Percentiles rank a stretch among this genome's conserved stretches.
These are phyloP conservation scores for Lottia gigantea DNA, from an alignment of 2,888 invertebrate genomes.

Conservation along the genomic window DNA sequence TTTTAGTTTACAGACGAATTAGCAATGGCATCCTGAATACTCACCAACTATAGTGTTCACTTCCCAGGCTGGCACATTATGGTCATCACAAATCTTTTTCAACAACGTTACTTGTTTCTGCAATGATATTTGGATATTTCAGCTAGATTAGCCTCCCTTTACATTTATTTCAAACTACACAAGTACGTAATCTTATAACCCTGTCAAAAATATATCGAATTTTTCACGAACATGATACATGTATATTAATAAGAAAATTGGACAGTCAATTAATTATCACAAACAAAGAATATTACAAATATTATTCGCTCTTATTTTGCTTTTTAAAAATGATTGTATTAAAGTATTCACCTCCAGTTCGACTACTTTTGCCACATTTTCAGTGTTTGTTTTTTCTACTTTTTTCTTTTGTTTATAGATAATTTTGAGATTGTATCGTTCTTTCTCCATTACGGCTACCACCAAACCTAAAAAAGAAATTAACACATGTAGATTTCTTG, in stretches of 20 bases:
- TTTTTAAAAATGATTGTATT: no score
- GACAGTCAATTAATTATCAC: no score
- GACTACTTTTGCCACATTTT: slow-evolving; percentile 39
- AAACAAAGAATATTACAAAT: no score
- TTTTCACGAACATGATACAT: no score
- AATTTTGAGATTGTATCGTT: slow-evolving; percentile 51
- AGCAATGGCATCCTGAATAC: neutral
- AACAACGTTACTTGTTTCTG: slow-evolving; percentile 28
- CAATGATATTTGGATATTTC: neutral
- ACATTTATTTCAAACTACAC: no score
- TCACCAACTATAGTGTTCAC: slow-evolving; percentile 14
- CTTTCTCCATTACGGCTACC: slow-evolving; percentile 56
- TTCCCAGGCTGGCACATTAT: slow-evolving; percentile 28
- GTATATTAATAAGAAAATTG: no score
- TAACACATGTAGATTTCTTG: neutral
- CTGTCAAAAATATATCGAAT: no score
- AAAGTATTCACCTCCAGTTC: slow-evolving; percentile 39
- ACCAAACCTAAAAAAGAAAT: slow-evolving; percentile 42
- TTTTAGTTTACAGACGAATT: no score
- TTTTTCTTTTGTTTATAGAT: slow-evolving; percentile 59
- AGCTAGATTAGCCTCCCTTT: no score
- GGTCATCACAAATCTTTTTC: slow-evolving; percentile 27
- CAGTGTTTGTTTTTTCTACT: slow-evolving; percentile 33
- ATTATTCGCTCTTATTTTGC: no score
- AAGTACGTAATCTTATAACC: no score